Base-by-base conservation (phyloP, 2,888 invertebrate species). In the Argyresthia albistria region DNA sequence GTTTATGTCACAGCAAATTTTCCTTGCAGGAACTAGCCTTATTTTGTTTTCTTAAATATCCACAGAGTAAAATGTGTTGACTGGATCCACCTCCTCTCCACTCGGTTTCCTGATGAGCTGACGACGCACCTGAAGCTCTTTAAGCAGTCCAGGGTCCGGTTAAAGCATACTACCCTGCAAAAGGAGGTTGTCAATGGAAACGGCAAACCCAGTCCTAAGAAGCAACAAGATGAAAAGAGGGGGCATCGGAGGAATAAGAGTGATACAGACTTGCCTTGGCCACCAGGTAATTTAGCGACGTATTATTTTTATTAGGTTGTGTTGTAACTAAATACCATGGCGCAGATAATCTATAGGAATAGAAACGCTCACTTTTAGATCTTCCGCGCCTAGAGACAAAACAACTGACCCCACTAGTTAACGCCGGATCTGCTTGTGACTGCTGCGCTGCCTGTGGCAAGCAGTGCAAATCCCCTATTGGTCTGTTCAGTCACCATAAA, bases 21-120 rank as follows among this genome's bases (percentile, higher is more conserved):
- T n/a, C n/a, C n/a, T n/a, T n/a, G n/a, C n/a, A n/a, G n/a, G n/a
- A n/a, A 25, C 25, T 25, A 6, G 2, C 25, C 25, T 25, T 25
- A 25, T 25, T 25, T 25, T 25, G 25, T 25, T 25, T 25, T 25
- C 4, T 39, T 39, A 6, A 11, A 39, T 45, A n/a, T 55, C 73
- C 74, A 48, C 64, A 87, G 87, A 66, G 73, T 95, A 47, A 96
- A 96, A 88, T 92, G 94, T 69, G 93, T 97, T 11, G 96, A 97
- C 76, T 96, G 97, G 95, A 93, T 96, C 63, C 93, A 95, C 42
- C 93, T 95, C 64, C 89, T 97, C 55, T 96, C 97, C 15, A 95
- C 95, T 37, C 90, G 92, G 57, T 89, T 97, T 55, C 96, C 97
- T 1, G 97, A 97, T 76, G 97, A 97, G 79, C 91, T 96, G 58